phyloP scores from a whole-genome alignment of 2,797 vertebrate genomes.

The Anguilla pacifica region DNA sequence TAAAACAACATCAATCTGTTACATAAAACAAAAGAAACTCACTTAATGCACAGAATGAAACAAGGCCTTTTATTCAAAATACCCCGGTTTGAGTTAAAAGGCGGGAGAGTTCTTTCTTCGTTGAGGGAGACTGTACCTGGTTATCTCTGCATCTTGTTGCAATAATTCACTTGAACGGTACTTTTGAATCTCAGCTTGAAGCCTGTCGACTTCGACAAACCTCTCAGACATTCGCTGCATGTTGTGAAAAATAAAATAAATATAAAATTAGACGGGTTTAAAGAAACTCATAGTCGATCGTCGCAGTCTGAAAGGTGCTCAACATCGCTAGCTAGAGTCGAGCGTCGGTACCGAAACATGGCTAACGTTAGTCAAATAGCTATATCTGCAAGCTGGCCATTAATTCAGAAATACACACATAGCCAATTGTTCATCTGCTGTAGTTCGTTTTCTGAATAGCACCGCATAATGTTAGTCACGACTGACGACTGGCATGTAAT shows the following conservation, averaged over 20 bases:
- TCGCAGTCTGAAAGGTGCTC: not conserved
- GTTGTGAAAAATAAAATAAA: not conserved
- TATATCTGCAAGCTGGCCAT: not conserved
- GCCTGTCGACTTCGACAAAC: slow-evolving; percentile 36
- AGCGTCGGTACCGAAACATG: not conserved
- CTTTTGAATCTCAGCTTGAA: slow-evolving; percentile 27
- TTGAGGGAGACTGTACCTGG: slow-evolving; percentile 1
- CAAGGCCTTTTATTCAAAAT: not conserved
- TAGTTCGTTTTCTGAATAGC: not conserved
- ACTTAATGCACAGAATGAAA: not conserved
- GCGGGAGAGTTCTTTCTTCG: not conserved
- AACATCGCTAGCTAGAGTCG: not conserved
- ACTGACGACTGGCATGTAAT: not conserved
- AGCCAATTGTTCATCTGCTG: not conserved
- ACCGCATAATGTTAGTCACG: not conserved
- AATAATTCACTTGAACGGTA: not conserved
- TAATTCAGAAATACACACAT: not conserved
- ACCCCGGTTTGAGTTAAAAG: not conserved
- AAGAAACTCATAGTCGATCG: not conserved
- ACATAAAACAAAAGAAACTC: not conserved
- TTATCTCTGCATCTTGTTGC: slow-evolving; percentile 21
- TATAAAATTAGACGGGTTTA: not conserved
- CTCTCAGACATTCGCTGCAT: slow-evolving; percentile 34
- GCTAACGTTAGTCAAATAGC: not conserved
- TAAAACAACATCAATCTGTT: not conserved